Evolutionary conservation across 2,888 invertebrate genomes (phyloP), one percentile per base, ranked within the genome.

Genomic region (Apotomis betuletana): DNA sequence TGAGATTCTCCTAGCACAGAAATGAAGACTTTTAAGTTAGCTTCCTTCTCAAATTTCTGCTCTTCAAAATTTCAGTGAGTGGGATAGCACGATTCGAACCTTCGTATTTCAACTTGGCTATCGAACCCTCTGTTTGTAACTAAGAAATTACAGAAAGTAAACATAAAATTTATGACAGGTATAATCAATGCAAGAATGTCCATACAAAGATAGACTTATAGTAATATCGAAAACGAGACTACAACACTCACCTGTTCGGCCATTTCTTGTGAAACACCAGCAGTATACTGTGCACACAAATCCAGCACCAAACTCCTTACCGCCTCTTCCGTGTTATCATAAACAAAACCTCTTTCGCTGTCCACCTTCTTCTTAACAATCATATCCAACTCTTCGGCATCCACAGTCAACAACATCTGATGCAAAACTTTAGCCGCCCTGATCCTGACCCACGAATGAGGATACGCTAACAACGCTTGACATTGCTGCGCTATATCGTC

Each of bases 371-470:
- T 84, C 44, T 87, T 86, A 5, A 95, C 82, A 71, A 94, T 79
- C 60, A 81, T 79, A 36, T 95, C 94, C 60, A 97, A 89, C 73
- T 95, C 94, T 0, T 94, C 94, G 8, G 94, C 88, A 80, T 96
- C 94, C 61, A 96, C 94, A 0, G 94, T 88, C 0, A 95, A 91
- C 69, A 98, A 89, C 64, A 98, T 93, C 61, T 95, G 94, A 0
- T 96, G 96, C 58, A 98, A 87, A 75, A 98, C 94, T 85, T 97
- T 97, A 0, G 96, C 95, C 0, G 97, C 94, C 72, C 95, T 95
- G 60, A 97, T 90, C 69, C 98, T 94, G 0, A 98, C 97, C 98
- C 98, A 98, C 49, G 95, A 94, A 84, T 98, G 98, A 12, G 97
- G 96, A 86, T 98, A 96, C 0, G 94, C 95, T 13, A 98, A 85